Conservation (phyloP, 1,140 invertebrate genomes). For the Bilobella aurantiaca region DNA sequence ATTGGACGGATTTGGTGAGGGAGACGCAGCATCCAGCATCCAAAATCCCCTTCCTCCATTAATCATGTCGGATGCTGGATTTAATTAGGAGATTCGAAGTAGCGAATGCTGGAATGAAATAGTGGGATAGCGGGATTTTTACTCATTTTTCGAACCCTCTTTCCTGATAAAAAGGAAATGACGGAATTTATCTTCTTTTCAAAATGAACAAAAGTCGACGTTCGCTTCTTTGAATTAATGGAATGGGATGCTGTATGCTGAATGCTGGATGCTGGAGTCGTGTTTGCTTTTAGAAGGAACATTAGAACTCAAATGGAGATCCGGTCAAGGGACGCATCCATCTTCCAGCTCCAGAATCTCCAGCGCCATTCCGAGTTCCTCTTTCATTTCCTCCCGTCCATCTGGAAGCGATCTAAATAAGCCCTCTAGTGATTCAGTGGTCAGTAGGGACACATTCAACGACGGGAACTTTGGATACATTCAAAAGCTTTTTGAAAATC, state of each 20-base stretch:
- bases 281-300: constrained; percentile 30
- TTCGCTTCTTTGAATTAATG: background rate
- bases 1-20: background rate
- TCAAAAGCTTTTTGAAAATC: background rate
- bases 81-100: constrained; percentile 2
- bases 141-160: background rate
- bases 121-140: background rate
- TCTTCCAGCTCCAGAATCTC: constrained; percentile 20
- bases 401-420: background rate
- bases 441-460: background rate
- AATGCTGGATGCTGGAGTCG: constrained; percentile 9
- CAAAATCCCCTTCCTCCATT: background rate
- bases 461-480: background rate
- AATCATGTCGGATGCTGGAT: background rate
- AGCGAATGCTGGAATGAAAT: too few relatives aligned
- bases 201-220: constrained; percentile 7
- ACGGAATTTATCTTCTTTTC: constrained; percentile 3
- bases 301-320: constrained; percentile 34
- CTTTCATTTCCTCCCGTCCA: constrained; percentile 14
- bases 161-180: constrained; percentile 2
- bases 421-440: background rate
- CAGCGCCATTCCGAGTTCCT: background rate
- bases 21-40: background rate
- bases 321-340: constrained; percentile 35
- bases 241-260: too few relatives aligned